Evolutionary conservation across 2,113 vertebrate genomes (phyloP), one percentile per base, ranked within the genome.

Genomic region (Opisthocomus hoazin): DNA sequence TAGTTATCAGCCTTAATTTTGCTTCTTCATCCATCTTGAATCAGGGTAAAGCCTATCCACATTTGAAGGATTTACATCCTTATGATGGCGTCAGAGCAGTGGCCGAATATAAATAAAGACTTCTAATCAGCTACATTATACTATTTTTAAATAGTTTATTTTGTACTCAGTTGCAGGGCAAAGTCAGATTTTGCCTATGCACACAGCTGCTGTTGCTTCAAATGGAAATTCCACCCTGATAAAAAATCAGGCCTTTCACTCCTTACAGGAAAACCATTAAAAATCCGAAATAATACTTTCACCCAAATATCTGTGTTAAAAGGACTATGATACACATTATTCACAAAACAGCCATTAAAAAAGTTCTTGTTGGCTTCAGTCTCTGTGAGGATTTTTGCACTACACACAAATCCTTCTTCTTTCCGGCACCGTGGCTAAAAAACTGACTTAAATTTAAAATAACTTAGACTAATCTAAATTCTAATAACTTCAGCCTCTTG

Each of bases 381-480:
- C 56, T 96, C 76, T 54, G 29, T n/a, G 56, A 58, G 48, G 61
- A 70, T 66, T 84, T 81, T 91, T 89, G 22, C 48, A 83, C 4
- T 53, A 50, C 24, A 73, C 16, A 66, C 90, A 82, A 92, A 92
- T 78, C 61, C 82, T 94, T 82, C 54, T 91, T 78, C 4, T 96
- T 87, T 95, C 66, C 64, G 78, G 91, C n/a, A 87, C 5, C 43
- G 79, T 57, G 53, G n/a, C 45, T 94, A 20, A 90, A 97, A 97
- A 94, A 61, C 0, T 15, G 27, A 89, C 63, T 90, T 81, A 92
- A 89, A 89, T 92, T 91, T 81, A 81, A 90, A 93, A 79, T 88
- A 92, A 58, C 60, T 90, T 85, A 74, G 46, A 66, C 41, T 81
- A 65, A 96, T 97, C 81, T 93, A 78, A 97, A 95, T 96, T 64